Evolutionary conservation across 2,888 invertebrate species (phyloP).

Genomic region (Biston betularia): DNA sequence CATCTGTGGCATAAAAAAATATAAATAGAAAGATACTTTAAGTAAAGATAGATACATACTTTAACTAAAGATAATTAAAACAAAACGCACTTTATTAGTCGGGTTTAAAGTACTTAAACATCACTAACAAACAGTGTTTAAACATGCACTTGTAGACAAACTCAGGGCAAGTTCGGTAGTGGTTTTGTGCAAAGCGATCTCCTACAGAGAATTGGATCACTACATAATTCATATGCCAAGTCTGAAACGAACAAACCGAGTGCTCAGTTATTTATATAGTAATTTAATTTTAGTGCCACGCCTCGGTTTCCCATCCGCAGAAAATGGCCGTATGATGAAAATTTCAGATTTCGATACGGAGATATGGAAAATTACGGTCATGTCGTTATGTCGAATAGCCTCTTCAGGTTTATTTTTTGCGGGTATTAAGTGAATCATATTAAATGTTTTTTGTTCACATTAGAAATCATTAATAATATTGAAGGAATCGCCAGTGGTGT

Average conservation of each 20-base stretch:
- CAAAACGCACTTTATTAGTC: too few species aligned
- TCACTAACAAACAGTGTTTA: background rate
- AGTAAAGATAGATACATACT: too few species aligned
- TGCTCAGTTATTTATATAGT: conserved; percentile 61
- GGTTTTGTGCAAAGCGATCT: conserved; percentile 40
- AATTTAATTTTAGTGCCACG: conserved; percentile 62
- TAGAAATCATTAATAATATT: too few species aligned
- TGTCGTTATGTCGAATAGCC: background rate
- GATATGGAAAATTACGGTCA: conserved; percentile 1
- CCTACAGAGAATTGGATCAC: conserved; percentile 40
- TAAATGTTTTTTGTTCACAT: too few species aligned
- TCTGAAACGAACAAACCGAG: conserved; percentile 39
- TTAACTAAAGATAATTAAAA: too few species aligned
- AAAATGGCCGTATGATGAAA: conserved; percentile 39
- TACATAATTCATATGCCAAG: conserved; percentile 43
- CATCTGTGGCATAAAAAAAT: too few species aligned
- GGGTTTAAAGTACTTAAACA: background rate
- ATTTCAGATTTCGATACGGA: conserved; percentile 36
- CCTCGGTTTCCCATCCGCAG: conserved; percentile 35
- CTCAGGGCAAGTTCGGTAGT: conserved; percentile 20
- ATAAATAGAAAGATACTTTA: too few species aligned
- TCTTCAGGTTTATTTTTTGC: background rate
- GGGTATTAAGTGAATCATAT: background rate
- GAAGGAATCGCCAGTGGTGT: too few species aligned
- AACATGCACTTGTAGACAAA: background rate